Evolutionary conservation across 2,888 invertebrate species (phyloP), one percentile per base, ranked within the genome.

Genomic region (Hololepta plana): DNA sequence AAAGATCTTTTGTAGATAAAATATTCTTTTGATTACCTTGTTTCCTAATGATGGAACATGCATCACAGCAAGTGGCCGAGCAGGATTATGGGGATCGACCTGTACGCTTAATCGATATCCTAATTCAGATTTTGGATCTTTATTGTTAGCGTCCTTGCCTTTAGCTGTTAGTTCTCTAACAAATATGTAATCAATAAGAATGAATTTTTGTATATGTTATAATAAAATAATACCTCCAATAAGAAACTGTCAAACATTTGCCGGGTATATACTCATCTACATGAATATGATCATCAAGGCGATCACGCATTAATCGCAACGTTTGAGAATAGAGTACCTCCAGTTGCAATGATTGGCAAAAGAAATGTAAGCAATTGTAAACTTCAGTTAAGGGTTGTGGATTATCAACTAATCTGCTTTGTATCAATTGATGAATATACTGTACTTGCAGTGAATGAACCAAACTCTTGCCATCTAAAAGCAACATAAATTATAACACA

Each of bases 401-500:
- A 48, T 76, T 76, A 43, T 84, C 81, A 7, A 81, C 76, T 5
- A 90, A 60, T 15, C 93, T 69, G 1, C 84, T 74, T 57, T 98
- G 98, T 2, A 91, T 76, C 14, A 96, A 67, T 43, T 91, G 85
- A 43, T 95, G 91, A 27, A 98, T 75, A 57, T 87, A 93, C 46
- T 87, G 73, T 11, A 85, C 72, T 62, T 95, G 96, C 5, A 93
- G 63, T 3, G 81, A 75, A 59, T 98, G 98, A 3, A 96, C 95
- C 29, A 99, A 60, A 0, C 87, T 72, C 55, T 90, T 90, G 8
- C 96, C 96, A 66, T 91, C 91, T 70, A 48, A 24, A 13, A 28
- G 6, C 19, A 12, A 17, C 11, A 28, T 4, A 28, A 13, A 9
- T 24, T 24, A 7, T 24, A 13, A n/a, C 4, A 3, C 3, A 26